Base-by-base conservation (phyloP, 92 coral and sea anemone species). In the Palythoa grandis region DNA sequence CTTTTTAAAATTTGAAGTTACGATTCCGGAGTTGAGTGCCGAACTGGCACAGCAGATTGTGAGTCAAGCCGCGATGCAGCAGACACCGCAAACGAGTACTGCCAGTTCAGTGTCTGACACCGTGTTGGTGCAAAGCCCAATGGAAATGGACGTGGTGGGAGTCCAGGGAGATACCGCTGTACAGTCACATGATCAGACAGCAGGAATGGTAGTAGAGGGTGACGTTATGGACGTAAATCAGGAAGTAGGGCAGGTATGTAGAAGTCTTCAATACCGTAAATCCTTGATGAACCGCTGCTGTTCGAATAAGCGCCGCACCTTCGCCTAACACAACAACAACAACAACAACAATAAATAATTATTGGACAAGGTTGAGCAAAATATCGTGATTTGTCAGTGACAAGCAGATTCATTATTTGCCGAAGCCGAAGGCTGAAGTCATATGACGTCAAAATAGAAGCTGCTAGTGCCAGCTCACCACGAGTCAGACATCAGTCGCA, bases 1-100 rank as follows among this genome's bases (percentile, higher is more conserved):
- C 35, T 29, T 29, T 16, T 0, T 63, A 4, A 17, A n/a, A 17
- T n/a, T 63, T 63, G 23, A 63, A 92, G 98, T 94, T 40, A 90
- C 98, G 38, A 79, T 94, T 74, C 98, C 98, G 11, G 98, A 94
- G 47, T 80, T 94, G 72, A 88, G 91, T 57, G 89, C 95, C 35
- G 98, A 94, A 78, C 86, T 94, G 48, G 98, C 98, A 0, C 95
- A 94, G 76, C 98, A 92, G 90, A 92, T 94, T 57, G 95, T 94
- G 22, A 94, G 74, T 65, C 98, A 94, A 70, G 98, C 94, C 16
- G 77, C 92, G 10, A 40, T 91, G 35, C 93, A 91, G 56, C 93
- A 91, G 15, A 82, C 76, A 11, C 22, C 83, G 2, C 83, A 78
- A 16, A 63, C 70, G 5, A 78, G 83, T 23, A 43, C 71, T 25